Base-by-base conservation (phyloP, 2,113 vertebrate species). In the Suncus etruscus region DNA sequence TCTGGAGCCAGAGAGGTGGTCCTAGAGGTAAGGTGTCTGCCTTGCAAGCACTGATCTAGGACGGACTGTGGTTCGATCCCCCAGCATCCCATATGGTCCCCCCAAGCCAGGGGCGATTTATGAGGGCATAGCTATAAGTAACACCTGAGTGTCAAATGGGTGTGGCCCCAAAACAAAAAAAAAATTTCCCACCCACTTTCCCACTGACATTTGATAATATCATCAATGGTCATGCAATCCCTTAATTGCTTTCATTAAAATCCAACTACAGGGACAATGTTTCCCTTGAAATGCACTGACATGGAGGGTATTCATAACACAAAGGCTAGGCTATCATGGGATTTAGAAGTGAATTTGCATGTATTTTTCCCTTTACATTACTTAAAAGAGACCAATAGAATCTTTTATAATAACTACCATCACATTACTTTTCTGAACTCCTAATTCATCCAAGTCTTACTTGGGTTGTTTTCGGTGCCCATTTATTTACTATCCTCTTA, bases 181-280 rank as follows among this genome's bases (percentile, higher is more conserved):
- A 39, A 39, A 39, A 39, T 39, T 39, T 78, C n/a, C 3, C 20
- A 78, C 78, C 58, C 1, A 6, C 79, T 90, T 70, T 16, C 20
- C 73, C 2, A 77, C 68, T 83, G 74, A 69, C 11, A 63, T 91
- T 76, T 73, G 65, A 54, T 91, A 80, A 83, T 2, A 11, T 70
- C n/a, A 9, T 61, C 14, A 15, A 4, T 54, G 47, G 15, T 31
- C 32, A 50, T 47, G 29, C 24, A 54, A 3, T 84, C 54, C 9
- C 31, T 87, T 48, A 27, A 50, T 84, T 89, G 31, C 47, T 87
- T 95, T 88, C 51, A 77, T 80, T 86, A 91, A 91, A 93, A 85
- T 20, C 39, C 63, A 75, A 1, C 29, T 73, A 68, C 32, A 24
- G 65, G 66, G n/a, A 85, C 27, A 39, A 2, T 47, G 39, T 39